Percentiles rank a stretch among this genome's conserved stretches.
phyloP scores from a whole-genome alignment of 2,113 vertebrate genomes.

The Tetrax tetrax region DNA sequence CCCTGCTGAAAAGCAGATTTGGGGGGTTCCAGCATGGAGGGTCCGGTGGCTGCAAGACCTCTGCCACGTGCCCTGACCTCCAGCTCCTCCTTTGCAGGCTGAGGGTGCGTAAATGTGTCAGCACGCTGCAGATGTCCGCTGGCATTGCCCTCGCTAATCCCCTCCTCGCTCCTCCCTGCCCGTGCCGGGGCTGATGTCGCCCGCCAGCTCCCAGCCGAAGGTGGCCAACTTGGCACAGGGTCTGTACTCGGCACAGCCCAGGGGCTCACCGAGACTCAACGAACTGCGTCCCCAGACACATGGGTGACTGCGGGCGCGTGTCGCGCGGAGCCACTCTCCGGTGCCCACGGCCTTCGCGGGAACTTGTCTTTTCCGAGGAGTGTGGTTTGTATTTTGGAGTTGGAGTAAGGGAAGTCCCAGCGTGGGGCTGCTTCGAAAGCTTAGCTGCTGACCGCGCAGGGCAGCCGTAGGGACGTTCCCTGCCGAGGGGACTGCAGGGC shows the following conservation, averaged over 20 bases:
- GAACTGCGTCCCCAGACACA: not conserved
- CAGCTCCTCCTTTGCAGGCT: not conserved
- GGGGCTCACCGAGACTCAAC: not conserved
- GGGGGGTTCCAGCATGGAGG: rapidly evolving
- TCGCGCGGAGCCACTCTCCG: rapidly evolving
- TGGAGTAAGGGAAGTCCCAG: not conserved
- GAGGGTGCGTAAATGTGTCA: not conserved
- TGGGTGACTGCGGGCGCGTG: rapidly evolving
- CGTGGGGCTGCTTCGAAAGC: not conserved
- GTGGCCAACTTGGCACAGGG: not conserved
- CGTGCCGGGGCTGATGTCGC: not conserved
- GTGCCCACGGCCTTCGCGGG: rapidly evolving
- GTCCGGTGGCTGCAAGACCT: not conserved
- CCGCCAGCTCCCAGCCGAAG: not conserved
- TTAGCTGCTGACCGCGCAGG: rapidly evolving
- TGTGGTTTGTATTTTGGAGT: not conserved
- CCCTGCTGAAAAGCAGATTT: not conserved
- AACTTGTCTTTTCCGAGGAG: not conserved
- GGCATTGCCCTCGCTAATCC: not conserved
- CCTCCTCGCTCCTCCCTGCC: not conserved
- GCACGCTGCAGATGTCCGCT: not conserved
- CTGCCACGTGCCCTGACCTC: not conserved
- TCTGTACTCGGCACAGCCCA: no score
- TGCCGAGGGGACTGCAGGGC: not conserved
- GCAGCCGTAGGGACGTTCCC: no score